Percentiles rank a stretch among this genome's conserved stretches.
Evolutionary conservation across 2,113 vertebrate species (phyloP).

Genomic region (Phylloscopus trochilus): DNA sequence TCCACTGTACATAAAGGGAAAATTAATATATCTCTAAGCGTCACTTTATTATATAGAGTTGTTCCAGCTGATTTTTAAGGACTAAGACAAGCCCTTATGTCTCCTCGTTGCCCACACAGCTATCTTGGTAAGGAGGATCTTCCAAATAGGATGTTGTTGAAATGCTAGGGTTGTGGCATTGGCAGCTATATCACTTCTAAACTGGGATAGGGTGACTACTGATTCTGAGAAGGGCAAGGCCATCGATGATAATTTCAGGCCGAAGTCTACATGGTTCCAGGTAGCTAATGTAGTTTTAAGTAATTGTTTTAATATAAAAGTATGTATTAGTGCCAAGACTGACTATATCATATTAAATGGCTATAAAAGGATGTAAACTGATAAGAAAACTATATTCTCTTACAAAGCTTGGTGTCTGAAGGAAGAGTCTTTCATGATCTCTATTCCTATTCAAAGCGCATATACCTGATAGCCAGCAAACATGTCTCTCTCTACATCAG

Average conservation of each 20-base stretch:
- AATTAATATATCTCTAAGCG: background rate
- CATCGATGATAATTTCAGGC: background rate
- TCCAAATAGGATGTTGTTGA: accelerated
- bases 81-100: background rate
- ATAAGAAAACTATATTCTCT: accelerated
- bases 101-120: background rate
- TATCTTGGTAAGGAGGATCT: background rate
- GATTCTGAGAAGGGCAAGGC: background rate
- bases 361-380: background rate
- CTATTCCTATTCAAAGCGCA: background rate
- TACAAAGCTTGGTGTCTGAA: background rate
- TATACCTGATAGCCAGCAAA: background rate
- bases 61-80: background rate
- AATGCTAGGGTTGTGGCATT: background rate
- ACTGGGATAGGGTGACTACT: accelerated
- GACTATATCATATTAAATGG: background rate
- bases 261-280: background rate
- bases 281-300: background rate
- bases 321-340: background rate
- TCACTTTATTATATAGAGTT: accelerated
- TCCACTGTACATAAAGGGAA: background rate
- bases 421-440: background rate
- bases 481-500: background rate
- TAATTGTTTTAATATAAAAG: background rate
- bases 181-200: accelerated